These are phyloP conservation scores for Lutraria lutraria DNA, from an alignment of 2,888 invertebrate species.

Conservation along the genomic window DNA sequence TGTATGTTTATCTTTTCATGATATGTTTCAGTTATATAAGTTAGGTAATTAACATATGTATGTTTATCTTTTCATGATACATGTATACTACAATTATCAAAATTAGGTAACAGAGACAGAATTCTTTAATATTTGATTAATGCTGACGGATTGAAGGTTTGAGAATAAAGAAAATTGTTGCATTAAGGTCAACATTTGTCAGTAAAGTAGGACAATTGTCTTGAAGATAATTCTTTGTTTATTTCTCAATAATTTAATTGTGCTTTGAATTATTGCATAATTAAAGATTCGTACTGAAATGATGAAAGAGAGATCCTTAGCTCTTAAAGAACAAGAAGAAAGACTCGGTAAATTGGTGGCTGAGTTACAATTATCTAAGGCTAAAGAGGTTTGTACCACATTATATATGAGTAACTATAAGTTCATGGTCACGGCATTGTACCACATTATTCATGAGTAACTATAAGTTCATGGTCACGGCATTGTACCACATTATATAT, in stretches of 20 bases:
- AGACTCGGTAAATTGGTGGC: constrained; percentile 84
- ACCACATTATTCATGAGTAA: background rate
- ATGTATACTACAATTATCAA: no score
- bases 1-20: no score
- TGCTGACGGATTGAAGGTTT: no score
- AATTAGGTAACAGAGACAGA: no score
- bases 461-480: no score
- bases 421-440: no score
- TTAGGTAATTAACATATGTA: no score
- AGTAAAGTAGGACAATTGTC: no score
- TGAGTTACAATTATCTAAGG: constrained; percentile 84
- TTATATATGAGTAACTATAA: background rate
- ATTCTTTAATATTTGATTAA: no score
- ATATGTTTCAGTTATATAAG: no score
- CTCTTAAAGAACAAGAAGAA: constrained; percentile 85
- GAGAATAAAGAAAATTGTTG: no score
- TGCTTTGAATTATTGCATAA: constrained; percentile 10
- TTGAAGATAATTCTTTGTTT: background rate
- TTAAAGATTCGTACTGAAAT: constrained; percentile 83
- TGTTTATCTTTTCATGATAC: constrained; percentile 25
- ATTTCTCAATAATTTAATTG: background rate
- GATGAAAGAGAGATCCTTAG: constrained; percentile 83
- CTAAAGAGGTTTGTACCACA: constrained; percentile 83
- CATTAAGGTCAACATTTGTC: no score
- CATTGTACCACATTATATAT: background rate